Base-by-base conservation (phyloP, 2,888 invertebrate species). In the Punctoribates punctum region DNA sequence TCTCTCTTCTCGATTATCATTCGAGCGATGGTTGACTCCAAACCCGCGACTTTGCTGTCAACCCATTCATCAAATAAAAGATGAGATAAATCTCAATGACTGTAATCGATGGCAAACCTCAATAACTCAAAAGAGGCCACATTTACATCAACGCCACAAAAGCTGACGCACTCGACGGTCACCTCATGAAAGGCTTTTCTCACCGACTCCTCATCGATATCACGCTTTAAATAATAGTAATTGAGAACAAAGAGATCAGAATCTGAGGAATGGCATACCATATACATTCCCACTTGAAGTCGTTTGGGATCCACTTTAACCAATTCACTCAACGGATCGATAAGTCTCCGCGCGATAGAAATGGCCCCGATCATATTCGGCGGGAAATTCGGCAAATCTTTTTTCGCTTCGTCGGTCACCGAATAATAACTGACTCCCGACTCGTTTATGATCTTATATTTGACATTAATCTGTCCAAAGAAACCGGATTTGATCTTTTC, bases 381-480 rank as follows among this genome's bases (percentile, higher is more conserved):
- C 83, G 95, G 93, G 85, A 94, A 86, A 73, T 89, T 85, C 0
- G 93, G 91, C 82, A 96, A 91, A 84, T 96, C 96, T 84, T 88
- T 83, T 80, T 89, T 88, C 0, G 95, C 96, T 83, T 91, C 89
- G 67, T 89, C 87, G 79, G 94, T 91, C 77, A 94, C 91, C 15
- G 95, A 95, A 84, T 96, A 96, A 81, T 95, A 90, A 0, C 95
- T 96, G 0, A 94, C 94, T 0, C 96, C 96, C 82, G 90, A 89
- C 84, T 96, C 96, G 23, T 57, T 48, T 9, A 62, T 51, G 23
- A 74, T 78, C 29, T 75, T 60, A 77, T 84, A 85, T 1, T 88
- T 88, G 6, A 91, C 86, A 78, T 88, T 85, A 11, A 88, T 83
- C 72, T 83, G 83, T n/a, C 78, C 25, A 79, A 94, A 88, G 74